Conservation (phyloP, 2,797 vertebrate species). For the Poeciliopsis infans region DNA sequence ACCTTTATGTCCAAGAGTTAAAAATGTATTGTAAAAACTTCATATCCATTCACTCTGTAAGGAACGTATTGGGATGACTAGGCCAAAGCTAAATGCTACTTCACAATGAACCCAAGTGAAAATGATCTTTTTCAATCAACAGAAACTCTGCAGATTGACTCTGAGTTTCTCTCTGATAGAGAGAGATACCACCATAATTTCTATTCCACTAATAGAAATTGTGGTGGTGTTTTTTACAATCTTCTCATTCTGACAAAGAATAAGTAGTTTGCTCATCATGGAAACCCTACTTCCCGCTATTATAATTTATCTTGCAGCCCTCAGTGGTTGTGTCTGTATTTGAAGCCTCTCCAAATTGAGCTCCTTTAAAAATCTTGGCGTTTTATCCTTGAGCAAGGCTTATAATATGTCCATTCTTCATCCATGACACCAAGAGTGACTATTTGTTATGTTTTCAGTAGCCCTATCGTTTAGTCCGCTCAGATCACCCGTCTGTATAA, state of each 20-base stretch:
- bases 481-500: constrained; percentile 69
- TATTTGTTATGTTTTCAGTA: constrained; percentile 78
- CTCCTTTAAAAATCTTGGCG: constrained; percentile 49
- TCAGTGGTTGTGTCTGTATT: constrained; percentile 37
- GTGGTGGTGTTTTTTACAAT: constrained; percentile 27
- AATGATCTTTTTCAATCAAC: background rate
- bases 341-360: constrained; percentile 57
- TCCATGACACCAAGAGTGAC: constrained; percentile 68
- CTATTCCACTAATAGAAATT: background rate
- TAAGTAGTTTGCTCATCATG: constrained; percentile 36
- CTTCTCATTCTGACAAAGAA: constrained; percentile 32
- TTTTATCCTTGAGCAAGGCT: constrained; percentile 58
- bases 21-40: background rate
- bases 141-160: background rate
- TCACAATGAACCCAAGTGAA: background rate
- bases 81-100: background rate
- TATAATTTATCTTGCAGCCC: constrained; percentile 45
- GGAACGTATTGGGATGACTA: background rate
- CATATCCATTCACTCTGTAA: background rate
- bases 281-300: constrained; percentile 33
- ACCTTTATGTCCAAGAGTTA: background rate
- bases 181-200: no score
- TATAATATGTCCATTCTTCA: constrained; percentile 76
- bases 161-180: constrained; percentile 2
- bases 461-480: constrained; percentile 68